Evolutionary conservation across 2,888 invertebrate genomes (phyloP), one percentile per base, ranked within the genome.

Genomic region (Agelastica alni): DNA sequence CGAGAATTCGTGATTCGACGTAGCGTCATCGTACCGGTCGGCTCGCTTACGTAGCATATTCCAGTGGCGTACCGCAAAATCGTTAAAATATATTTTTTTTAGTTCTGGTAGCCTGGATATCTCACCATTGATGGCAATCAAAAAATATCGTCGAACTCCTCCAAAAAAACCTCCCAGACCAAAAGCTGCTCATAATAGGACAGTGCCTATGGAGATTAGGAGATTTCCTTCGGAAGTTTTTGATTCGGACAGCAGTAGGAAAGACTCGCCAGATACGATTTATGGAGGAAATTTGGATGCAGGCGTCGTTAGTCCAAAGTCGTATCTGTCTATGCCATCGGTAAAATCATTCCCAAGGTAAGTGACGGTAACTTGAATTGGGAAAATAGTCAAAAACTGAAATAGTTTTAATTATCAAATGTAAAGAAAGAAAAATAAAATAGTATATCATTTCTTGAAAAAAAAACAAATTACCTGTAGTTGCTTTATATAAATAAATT

Each of bases 281-380:
- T 62, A 65, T 16, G 56, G 60, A 13, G 65, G 60, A 26, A 71
- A 71, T 51, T 65, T 66, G 28, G 73, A 72, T 52, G 70, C 72
- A n/a, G 75, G 73, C 5, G 71, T 75, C 2, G 60, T 74, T n/a
- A 77, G 76, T 57, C 76, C 92, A 0, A 89, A 89, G 39, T 91
- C 91, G 0, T 91, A 89, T 69, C 80, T 92, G 3, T 91, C 91
- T 0, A 92, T 92, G 91, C 90, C 90, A 14, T 91, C 91, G 2
- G 87, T 91, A 6, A 88, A 86, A 68, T 86, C 88, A n/a, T 93
- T 92, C 68, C 92, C 92, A 1, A 87, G 86, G 82, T 85, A 70
- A 58, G 39, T 17, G 5, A 14, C 4, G 14, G 9, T 26, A 3
- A 9, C n/a, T 22, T 22, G 4, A 22, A 6, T 22, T 22, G 7